Base-by-base conservation (phyloP, 2,113 vertebrate species). In the Tautogolabrus adspersus region DNA sequence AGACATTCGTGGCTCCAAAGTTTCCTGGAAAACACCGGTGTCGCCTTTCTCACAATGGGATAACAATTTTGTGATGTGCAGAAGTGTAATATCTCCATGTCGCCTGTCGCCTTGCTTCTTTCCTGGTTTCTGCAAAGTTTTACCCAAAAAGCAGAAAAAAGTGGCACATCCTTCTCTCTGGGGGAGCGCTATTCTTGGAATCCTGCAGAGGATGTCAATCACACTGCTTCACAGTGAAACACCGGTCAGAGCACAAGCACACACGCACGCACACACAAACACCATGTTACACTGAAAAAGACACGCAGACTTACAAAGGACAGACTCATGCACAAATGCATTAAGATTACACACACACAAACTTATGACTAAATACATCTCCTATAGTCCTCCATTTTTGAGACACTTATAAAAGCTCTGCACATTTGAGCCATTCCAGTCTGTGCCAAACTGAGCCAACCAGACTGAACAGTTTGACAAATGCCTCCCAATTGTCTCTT, bases 141-240 rank as follows among this genome's bases (percentile, higher is more conserved):
- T 55, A 70, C 57, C 46, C 57, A 71, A 77, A 89, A 85, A 72
- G 21, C 58, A 42, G 49, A 76, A 62, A 26, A 77, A 89, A 81
- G 38, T 90, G 74, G 78, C 78, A 84, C 80, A 84, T 63, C 64
- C 8, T 49, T 79, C 58, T 60, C 76, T 81, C 81, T 8, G 46
- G 75, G 64, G 76, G 51, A 81, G 13, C 51, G 23, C 66, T 85
- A 86, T 88, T 80, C 79, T 86, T 82, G 83, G 81, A 82, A 58
- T 10, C 23, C 26, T 44, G 58, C 26, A 77, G 75, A 77, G 42
- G 68, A 26, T 84, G 47, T 78, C 56, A 83, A 68, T 69, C 57
- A 69, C 44, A 44, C 52, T 72, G 72, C 26, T 54, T 30, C 49
- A 30, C 77, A 49, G 40, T 51, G 22, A 70, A 75, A 49, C 64